Conservation (phyloP, 2,113 vertebrate species). For the Sarotherodon lohbergeri region DNA sequence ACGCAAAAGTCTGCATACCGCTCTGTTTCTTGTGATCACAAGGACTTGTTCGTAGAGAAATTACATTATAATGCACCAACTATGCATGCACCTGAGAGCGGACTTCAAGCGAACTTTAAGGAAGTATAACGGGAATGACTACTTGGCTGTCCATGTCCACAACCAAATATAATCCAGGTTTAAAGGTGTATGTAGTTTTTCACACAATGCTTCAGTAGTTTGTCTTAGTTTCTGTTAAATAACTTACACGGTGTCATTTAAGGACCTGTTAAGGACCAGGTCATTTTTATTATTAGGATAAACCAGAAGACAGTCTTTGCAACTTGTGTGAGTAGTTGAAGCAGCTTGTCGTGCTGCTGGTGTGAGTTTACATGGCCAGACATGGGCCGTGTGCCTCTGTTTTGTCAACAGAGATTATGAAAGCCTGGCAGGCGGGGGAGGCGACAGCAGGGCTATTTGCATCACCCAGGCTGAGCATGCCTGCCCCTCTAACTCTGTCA, state of each 20-base stretch:
- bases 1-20: background rate
- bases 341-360: background rate
- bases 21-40: background rate
- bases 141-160: background rate
- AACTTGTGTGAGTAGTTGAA: background rate
- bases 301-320: background rate
- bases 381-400: conserved; percentile 24
- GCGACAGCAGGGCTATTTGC: conserved; percentile 12
- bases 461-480: background rate
- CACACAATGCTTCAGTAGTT: background rate
- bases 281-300: background rate
- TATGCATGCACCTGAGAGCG: background rate
- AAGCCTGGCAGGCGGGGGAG: conserved; percentile 21
- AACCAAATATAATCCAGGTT: background rate
- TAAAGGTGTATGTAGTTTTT: background rate
- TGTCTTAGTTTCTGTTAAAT: background rate
- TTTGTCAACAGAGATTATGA: conserved; percentile 64
- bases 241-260: background rate
- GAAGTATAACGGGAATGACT: background rate
- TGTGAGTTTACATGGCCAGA: conserved; percentile 24
- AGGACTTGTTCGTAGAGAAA: background rate
- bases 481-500: background rate
- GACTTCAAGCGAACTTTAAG: background rate
- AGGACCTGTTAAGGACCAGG: background rate
- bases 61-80: background rate